These are phyloP conservation scores for Sander vitreus DNA, from an alignment of 2,113 vertebrate genomes.

Conservation along the genomic window DNA sequence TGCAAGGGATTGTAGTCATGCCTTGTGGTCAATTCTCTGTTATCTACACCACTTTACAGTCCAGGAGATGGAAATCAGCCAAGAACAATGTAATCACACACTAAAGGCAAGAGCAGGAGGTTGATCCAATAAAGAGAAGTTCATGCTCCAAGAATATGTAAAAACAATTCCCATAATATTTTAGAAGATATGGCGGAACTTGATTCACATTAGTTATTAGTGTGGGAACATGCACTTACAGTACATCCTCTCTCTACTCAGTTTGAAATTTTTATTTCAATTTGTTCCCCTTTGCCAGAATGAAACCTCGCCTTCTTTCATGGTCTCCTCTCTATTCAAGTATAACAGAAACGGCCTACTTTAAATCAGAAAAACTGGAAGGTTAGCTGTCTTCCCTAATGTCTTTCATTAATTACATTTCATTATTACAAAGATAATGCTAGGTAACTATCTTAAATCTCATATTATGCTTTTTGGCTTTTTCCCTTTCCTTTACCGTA, in stretches of 20 bases:
- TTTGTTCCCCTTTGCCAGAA: no score
- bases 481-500: no score
- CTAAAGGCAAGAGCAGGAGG: slow-evolving; percentile 12
- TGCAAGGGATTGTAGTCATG: slow-evolving; percentile 12
- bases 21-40: slow-evolving; percentile 44
- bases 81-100: slow-evolving; percentile 24
- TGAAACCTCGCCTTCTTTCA: no score
- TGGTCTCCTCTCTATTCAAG: neutral
- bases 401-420: neutral
- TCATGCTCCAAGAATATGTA: neutral
- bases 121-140: slow-evolving; percentile 3
- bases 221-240: neutral
- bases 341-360: neutral
- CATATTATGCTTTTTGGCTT: no score
- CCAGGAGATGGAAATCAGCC: slow-evolving; percentile 32
- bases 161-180: neutral
- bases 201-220: neutral
- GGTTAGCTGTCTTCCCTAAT: neutral
- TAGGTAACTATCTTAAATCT: neutral
- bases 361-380: neutral
- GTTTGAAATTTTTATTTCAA: neutral
- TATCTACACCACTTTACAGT: slow-evolving; percentile 19
- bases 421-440: neutral
- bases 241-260: neutral
- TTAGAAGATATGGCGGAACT: neutral